A percentile compares a stretch with the other conserved stretches of the same genome.
Evolutionary conservation across 1,140 invertebrate species (phyloP).

Genomic region (Sycophaga agraensis): DNA sequence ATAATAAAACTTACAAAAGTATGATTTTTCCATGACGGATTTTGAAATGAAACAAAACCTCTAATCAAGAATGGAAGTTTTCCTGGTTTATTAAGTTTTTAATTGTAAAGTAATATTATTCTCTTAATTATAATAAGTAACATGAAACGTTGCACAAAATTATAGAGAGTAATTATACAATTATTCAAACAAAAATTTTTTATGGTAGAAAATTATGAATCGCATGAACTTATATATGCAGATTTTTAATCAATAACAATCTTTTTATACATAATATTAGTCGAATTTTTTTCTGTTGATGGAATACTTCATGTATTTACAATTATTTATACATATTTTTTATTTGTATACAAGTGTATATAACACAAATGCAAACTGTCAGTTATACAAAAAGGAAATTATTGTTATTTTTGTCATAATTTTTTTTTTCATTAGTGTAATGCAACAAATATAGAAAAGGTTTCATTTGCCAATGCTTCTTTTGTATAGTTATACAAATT

Average conservation of each 20-base stretch:
- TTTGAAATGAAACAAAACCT: slow-evolving; percentile 7
- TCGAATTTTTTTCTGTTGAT: slow-evolving; percentile 2
- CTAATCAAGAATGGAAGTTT: slow-evolving; percentile 13
- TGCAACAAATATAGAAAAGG: slow-evolving; percentile 5
- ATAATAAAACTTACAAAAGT: background rate
- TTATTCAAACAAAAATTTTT: slow-evolving; percentile 8
- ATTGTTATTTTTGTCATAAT: slow-evolving; percentile 8
- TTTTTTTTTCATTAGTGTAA: slow-evolving; percentile 5
- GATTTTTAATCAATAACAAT: slow-evolving; percentile 5
- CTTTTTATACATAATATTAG: too few relatives aligned
- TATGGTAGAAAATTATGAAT: background rate
- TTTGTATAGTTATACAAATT: slow-evolving; percentile 5
- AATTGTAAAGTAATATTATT: slow-evolving; percentile 24
- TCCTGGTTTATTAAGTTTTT: slow-evolving; percentile 11
- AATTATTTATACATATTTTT: slow-evolving; percentile 24
- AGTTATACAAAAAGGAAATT: slow-evolving; percentile 17
- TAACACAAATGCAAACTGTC: slow-evolving; percentile 22
- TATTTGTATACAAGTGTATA: slow-evolving; percentile 26
- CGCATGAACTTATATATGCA: slow-evolving; percentile 7
- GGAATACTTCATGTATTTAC: slow-evolving; percentile 12
- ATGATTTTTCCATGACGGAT: slow-evolving; percentile 24
- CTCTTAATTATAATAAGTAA: background rate
- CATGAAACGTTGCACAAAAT: slow-evolving; percentile 13
- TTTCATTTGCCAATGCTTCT: background rate
- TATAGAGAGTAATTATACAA: background rate